phyloP scores from a whole-genome alignment of 2,888 invertebrate species.

The Mythimna impura region DNA sequence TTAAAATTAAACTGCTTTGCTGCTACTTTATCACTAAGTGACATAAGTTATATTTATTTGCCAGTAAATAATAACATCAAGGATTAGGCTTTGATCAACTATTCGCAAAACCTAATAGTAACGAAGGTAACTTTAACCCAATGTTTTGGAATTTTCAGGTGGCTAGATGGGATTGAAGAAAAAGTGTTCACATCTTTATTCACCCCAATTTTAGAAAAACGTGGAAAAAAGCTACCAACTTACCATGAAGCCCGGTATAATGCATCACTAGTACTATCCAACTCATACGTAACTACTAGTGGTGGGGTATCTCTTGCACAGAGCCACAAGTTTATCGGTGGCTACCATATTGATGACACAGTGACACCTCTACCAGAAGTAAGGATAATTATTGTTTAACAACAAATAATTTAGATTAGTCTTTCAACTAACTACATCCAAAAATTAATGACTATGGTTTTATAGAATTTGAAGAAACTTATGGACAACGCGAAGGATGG shows the following conservation, averaged over 20 bases:
- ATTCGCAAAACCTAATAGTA: neutral
- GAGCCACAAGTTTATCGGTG: constrained; percentile 76
- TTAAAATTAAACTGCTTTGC: too few species aligned
- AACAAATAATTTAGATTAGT: too few species aligned
- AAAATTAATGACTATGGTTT: constrained; percentile 3
- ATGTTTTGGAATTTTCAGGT: constrained; percentile 17
- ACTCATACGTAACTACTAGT: constrained; percentile 75
- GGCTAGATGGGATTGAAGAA: constrained; percentile 19
- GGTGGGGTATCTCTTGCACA: constrained; percentile 72
- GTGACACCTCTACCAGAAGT: constrained; percentile 76
- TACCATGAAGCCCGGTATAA: constrained; percentile 72
- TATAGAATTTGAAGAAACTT: constrained; percentile 79
- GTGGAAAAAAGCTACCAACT: constrained; percentile 69
- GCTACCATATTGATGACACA: constrained; percentile 77
- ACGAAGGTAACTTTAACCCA: neutral
- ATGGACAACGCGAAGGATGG: constrained; percentile 83
- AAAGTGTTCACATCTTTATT: constrained; percentile 61
- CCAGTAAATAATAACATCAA: neutral
- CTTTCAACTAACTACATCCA: too few species aligned
- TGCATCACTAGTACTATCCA: constrained; percentile 76
- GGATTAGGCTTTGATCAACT: neutral
- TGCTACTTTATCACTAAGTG: too few species aligned
- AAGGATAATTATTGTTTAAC: neutral
- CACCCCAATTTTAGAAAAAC: constrained; percentile 64
- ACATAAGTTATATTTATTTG: too few species aligned